A percentile compares a stretch with the other conserved stretches of the same genome.
These are phyloP conservation scores for Procambarus virginalis DNA, from an alignment of 1,140 invertebrate genomes.

Conservation along the genomic window DNA sequence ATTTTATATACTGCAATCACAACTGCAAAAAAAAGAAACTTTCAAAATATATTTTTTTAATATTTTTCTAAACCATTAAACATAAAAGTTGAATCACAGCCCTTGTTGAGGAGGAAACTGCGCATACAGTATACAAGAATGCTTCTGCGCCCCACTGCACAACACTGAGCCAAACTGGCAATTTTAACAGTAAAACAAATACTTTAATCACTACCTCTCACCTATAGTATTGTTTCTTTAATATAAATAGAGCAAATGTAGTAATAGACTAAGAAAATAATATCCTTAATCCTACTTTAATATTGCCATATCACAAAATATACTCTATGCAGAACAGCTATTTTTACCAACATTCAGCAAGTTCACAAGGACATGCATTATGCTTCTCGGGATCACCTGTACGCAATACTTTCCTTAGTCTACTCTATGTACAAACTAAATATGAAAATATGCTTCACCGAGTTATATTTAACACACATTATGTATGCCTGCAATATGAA, in stretches of 20 bases:
- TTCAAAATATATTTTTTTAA: neutral
- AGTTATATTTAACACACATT: neutral
- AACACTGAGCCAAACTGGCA: constrained; percentile 23
- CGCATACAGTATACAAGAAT: constrained; percentile 33
- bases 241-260: constrained; percentile 56
- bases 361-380: neutral
- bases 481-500: neutral
- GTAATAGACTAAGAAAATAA: constrained; percentile 55
- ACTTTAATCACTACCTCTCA: constrained; percentile 20
- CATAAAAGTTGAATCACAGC: constrained; percentile 43
- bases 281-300: constrained; percentile 54
- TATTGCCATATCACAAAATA: constrained; percentile 65
- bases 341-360: constrained; percentile 1
- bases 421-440: constrained; percentile 13
- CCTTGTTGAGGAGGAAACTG: constrained; percentile 37
- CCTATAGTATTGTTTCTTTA: constrained; percentile 29
- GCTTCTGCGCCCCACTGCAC: neutral
- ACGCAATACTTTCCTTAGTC: neutral
- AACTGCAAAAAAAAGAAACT: neutral
- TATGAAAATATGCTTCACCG: constrained; percentile 10
- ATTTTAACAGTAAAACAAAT: constrained; percentile 42
- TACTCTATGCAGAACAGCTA: constrained; percentile 60
- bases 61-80: neutral
- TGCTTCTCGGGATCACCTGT: neutral
- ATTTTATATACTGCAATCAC: neutral